Evolutionary conservation across 2,113 vertebrate genomes (phyloP).

Genomic region (Salminus brasiliensis): DNA sequence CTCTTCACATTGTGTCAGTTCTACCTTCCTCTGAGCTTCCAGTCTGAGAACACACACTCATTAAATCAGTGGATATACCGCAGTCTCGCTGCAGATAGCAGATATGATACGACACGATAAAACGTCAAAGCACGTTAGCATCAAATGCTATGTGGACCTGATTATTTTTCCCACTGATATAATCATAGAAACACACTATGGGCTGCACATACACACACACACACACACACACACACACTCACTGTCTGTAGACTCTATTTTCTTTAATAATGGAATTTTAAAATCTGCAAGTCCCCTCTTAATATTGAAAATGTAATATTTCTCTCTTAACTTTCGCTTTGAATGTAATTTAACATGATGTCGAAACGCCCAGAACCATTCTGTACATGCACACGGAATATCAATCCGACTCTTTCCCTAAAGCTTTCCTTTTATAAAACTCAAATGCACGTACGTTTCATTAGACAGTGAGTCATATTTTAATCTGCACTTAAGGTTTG

Average conservation of each 20-base stretch:
- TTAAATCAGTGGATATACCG: constrained; percentile 56
- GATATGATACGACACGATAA: constrained; percentile 63
- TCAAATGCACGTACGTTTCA: background rate
- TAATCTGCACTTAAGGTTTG: background rate
- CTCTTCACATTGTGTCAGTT: constrained; percentile 24
- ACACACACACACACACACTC: background rate
- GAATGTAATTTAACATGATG: background rate
- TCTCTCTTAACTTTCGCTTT: background rate
- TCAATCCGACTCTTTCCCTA: background rate
- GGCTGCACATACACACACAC: background rate
- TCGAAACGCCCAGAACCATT: background rate
- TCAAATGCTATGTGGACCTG: constrained; percentile 58
- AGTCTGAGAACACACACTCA: constrained; percentile 38
- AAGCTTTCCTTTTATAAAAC: background rate
- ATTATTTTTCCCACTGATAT: constrained; percentile 51
- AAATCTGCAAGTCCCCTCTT: background rate
- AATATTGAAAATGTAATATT: background rate
- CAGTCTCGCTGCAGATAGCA: constrained; percentile 54
- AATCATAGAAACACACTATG: background rate
- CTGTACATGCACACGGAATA: background rate
- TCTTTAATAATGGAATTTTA: background rate
- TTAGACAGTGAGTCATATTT: background rate
- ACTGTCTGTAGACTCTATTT: background rate
- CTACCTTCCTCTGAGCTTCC: constrained; percentile 9
- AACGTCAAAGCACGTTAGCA: constrained; percentile 59